These are phyloP conservation scores for Lytechinus pictus DNA, from an alignment of 35 echinoderm and acorn worm genomes.

Conservation along the genomic window DNA sequence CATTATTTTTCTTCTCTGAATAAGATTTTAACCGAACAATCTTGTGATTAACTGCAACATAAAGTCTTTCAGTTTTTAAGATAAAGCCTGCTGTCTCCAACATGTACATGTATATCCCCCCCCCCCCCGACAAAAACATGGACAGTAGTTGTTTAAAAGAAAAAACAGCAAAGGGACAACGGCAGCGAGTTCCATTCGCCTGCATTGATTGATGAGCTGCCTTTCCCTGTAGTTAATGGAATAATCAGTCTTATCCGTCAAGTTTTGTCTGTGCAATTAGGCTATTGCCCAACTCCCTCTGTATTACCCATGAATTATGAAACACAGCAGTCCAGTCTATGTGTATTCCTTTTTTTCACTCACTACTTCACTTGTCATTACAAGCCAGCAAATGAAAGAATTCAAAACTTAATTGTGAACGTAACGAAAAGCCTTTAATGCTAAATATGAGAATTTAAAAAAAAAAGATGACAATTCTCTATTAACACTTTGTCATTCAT, in stretches of 20 bases:
- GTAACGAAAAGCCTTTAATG: too few species aligned
- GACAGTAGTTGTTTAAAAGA: neutral
- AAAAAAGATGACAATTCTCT: too few species aligned
- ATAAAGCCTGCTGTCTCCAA: neutral
- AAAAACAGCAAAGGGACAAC: neutral
- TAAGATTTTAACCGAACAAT: too few species aligned
- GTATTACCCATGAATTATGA: neutral
- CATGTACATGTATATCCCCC: neutral
- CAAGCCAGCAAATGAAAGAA: too few species aligned
- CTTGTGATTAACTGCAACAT: too few species aligned
- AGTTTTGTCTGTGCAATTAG: neutral
- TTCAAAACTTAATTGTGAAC: too few species aligned
- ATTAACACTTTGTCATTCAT: too few species aligned
- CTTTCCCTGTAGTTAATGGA: constrained; percentile 25
- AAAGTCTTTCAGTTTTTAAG: too few species aligned
- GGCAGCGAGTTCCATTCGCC: neutral
- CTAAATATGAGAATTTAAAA: too few species aligned
- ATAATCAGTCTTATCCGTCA: constrained; percentile 36
- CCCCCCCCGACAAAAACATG: neutral
- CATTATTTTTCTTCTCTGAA: too few species aligned
- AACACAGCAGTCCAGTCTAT: neutral
- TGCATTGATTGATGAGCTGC: constrained; percentile 6
- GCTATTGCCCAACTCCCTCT: neutral
- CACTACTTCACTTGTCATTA: too few species aligned
- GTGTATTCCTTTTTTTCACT: neutral